A percentile compares a stretch with the other conserved stretches of the same genome.
Conservation (phyloP, 2,888 invertebrate species). For the Anoncus sp. region DNA sequence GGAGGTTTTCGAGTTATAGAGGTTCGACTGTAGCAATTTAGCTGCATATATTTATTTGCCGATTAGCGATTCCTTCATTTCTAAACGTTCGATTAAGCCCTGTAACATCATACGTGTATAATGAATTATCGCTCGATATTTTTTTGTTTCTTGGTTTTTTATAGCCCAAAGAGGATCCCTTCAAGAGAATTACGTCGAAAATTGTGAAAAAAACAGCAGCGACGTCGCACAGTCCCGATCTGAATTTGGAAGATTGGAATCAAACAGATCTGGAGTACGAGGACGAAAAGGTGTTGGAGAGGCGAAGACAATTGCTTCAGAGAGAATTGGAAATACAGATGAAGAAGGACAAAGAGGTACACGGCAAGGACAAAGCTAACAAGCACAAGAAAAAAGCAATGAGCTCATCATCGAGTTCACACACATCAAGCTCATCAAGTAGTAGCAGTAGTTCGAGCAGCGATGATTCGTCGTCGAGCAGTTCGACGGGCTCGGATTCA, state of each 20-base stretch:
- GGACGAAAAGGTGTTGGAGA: constrained; percentile 91
- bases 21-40: too few species aligned
- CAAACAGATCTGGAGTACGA: constrained; percentile 92
- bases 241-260: constrained; percentile 90
- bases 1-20: too few species aligned
- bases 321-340: constrained; percentile 91
- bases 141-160: constrained; percentile 7
- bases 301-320: constrained; percentile 90
- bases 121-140: too few species aligned
- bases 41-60: too few species aligned
- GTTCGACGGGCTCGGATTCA: constrained; percentile 85
- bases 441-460: constrained; percentile 86
- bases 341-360: constrained; percentile 90
- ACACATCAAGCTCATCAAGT: constrained; percentile 87
- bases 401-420: constrained; percentile 88
- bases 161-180: constrained; percentile 86
- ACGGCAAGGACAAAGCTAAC: constrained; percentile 87
- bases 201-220: constrained; percentile 84
- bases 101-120: too few species aligned
- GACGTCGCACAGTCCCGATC: constrained; percentile 85
- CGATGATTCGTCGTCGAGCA: constrained; percentile 86
- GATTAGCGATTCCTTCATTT: too few species aligned
- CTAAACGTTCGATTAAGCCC: too few species aligned
- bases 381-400: constrained; percentile 87
- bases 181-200: constrained; percentile 87